These are phyloP conservation scores for Liolophura sinensis DNA, from an alignment of 1,140 invertebrate genomes.

Conservation along the genomic window DNA sequence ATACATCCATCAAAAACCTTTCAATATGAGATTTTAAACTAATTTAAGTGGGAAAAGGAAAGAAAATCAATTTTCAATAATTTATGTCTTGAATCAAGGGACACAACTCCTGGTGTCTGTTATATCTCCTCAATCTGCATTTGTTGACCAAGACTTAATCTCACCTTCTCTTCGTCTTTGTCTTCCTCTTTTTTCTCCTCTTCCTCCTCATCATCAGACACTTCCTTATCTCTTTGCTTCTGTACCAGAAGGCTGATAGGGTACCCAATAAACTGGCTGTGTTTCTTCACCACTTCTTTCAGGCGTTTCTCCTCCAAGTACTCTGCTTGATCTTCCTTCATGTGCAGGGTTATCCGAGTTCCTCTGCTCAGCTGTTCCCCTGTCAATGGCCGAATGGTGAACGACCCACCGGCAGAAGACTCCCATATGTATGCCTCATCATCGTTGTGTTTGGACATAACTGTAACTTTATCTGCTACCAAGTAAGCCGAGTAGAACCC, in stretches of 20 bases:
- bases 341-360: slow-evolving; percentile 84
- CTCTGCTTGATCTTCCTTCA: slow-evolving; percentile 91
- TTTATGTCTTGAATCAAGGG: no score
- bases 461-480: slow-evolving; percentile 88
- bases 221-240: slow-evolving; percentile 77
- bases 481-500: slow-evolving; percentile 97
- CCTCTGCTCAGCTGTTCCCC: slow-evolving; percentile 72
- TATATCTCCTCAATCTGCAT: no score
- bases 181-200: slow-evolving; percentile 55
- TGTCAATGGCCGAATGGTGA: slow-evolving; percentile 77
- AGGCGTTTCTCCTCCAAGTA: slow-evolving; percentile 92
- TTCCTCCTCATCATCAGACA: slow-evolving; percentile 67
- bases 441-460: slow-evolving; percentile 91
- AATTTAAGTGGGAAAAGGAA: no score
- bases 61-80: no score
- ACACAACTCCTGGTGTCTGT: no score
- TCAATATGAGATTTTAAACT: no score
- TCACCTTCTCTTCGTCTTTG: slow-evolving; percentile 23
- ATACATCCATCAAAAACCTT: no score
- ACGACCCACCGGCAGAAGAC: slow-evolving; percentile 89
- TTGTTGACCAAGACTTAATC: no score
- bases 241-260: slow-evolving; percentile 61
- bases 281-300: slow-evolving; percentile 98
- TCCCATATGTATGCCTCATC: slow-evolving; percentile 82
- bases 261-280: slow-evolving; percentile 99